phyloP scores from a whole-genome alignment of 2,888 invertebrate species.

The Strigamia crassipes region DNA sequence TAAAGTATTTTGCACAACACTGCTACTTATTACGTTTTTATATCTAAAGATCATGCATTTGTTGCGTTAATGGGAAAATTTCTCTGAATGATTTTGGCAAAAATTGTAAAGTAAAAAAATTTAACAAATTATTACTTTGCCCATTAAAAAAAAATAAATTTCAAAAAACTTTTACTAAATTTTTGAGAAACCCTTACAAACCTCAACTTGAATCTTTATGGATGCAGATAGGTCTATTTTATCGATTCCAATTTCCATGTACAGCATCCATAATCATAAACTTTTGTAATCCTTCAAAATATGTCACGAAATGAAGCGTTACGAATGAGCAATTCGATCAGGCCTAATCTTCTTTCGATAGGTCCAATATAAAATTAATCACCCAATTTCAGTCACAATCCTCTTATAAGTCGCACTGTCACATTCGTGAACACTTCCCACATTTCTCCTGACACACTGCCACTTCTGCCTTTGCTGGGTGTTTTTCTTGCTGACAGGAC shows the following conservation, averaged over 20 bases:
- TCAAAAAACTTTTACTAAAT: no score
- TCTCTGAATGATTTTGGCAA: no score
- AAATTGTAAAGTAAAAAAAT: no score
- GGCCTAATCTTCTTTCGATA: neutral
- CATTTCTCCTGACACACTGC: neutral
- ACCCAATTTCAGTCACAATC: neutral
- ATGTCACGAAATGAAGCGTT: neutral
- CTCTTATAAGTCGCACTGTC: neutral
- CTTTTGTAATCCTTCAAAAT: neutral
- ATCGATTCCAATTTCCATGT: neutral
- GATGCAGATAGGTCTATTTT: no score
- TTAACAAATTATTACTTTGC: no score
- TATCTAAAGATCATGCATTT: no score
- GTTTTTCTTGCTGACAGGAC: neutral
- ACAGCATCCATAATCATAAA: neutral
- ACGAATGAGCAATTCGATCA: neutral
- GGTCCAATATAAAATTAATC: constrained; percentile 18
- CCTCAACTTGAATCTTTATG: no score
- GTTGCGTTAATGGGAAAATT: no score
- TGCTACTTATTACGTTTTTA: no score
- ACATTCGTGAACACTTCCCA: neutral
- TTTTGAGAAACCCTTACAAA: no score
- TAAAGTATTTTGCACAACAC: no score
- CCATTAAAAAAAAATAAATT: no score
- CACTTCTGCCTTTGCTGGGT: neutral